Evolutionary conservation across 2,888 invertebrate species (phyloP).

Genomic region (Catocala nupta): DNA sequence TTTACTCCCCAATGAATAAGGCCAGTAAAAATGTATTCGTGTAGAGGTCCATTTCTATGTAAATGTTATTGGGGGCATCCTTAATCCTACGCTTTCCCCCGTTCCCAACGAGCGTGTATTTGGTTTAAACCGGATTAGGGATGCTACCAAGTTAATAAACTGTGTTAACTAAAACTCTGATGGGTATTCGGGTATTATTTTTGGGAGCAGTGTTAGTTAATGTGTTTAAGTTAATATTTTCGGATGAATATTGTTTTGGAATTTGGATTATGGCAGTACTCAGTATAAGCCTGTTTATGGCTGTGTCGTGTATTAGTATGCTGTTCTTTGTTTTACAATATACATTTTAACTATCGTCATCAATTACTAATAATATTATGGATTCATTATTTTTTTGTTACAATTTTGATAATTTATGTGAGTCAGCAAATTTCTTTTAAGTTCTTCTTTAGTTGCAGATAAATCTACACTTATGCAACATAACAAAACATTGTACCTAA

Average conservation of each 20-base stretch:
- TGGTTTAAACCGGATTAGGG: slow-evolving; percentile 81
- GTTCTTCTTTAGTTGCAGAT: too few species aligned
- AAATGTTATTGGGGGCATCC: slow-evolving; percentile 81
- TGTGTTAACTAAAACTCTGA: slow-evolving; percentile 56
- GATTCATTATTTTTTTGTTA: too few species aligned
- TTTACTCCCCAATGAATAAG: slow-evolving; percentile 64
- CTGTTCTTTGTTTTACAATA: too few species aligned
- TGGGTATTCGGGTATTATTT: slow-evolving; percentile 48
- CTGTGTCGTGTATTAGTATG: not conserved
- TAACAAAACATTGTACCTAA: too few species aligned
- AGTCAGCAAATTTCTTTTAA: too few species aligned
- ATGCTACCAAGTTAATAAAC: slow-evolving; percentile 63
- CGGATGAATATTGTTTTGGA: slow-evolving; percentile 1
- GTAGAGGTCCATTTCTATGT: slow-evolving; percentile 77
- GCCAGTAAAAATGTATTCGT: slow-evolving; percentile 74
- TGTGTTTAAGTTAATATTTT: slow-evolving; percentile 20
- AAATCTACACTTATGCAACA: too few species aligned
- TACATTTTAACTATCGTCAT: too few species aligned
- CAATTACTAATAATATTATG: too few species aligned
- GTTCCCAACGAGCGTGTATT: slow-evolving; percentile 76
- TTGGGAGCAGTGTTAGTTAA: slow-evolving; percentile 28
- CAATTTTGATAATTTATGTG: too few species aligned
- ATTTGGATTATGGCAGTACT: not conserved
- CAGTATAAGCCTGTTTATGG: not conserved
- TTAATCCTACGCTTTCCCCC: slow-evolving; percentile 78